Conservation (phyloP, 1,140 invertebrate genomes). For the Drosophila guanche region DNA sequence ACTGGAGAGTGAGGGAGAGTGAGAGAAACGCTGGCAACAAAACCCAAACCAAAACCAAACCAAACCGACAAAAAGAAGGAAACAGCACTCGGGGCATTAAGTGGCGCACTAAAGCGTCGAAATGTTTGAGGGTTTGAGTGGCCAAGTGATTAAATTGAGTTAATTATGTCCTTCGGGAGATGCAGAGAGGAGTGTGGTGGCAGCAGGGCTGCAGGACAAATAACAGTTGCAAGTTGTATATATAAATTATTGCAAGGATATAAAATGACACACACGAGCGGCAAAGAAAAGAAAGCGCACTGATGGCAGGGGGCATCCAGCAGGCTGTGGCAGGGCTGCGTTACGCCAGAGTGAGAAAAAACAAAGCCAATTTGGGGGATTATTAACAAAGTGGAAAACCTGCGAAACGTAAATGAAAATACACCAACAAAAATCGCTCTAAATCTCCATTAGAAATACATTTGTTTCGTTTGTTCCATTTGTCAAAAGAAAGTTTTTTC, state of each 20-base stretch:
- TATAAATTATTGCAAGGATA: constrained; percentile 63
- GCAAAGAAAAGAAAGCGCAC: neutral
- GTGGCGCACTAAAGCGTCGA: constrained; percentile 72
- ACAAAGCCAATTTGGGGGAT: constrained; percentile 8
- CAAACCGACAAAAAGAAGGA: constrained; percentile 10
- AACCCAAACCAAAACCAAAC: constrained; percentile 3
- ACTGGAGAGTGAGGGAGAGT: too few species aligned
- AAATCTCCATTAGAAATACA: constrained; percentile 49
- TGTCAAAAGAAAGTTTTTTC: constrained; percentile 19
- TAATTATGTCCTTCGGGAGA: constrained; percentile 63
- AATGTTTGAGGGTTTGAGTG: constrained; percentile 19
- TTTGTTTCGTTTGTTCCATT: constrained; percentile 45
- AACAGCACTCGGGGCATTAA: constrained; percentile 45
- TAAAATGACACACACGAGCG: constrained; percentile 43
- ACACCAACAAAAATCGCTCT: constrained; percentile 16
- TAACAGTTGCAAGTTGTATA: constrained; percentile 49
- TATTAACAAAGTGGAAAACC: constrained; percentile 40
- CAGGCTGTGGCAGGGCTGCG: too few species aligned
- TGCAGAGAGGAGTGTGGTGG: neutral
- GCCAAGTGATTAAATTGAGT: constrained; percentile 75
- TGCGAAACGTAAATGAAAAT: constrained; percentile 33
- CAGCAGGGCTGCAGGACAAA: constrained; percentile 30
- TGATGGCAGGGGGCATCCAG: too few species aligned
- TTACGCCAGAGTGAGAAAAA: neutral
- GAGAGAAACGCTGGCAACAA: neutral